phyloP scores from a whole-genome alignment of 2,888 invertebrate species.

The Lamproptera curius region DNA sequence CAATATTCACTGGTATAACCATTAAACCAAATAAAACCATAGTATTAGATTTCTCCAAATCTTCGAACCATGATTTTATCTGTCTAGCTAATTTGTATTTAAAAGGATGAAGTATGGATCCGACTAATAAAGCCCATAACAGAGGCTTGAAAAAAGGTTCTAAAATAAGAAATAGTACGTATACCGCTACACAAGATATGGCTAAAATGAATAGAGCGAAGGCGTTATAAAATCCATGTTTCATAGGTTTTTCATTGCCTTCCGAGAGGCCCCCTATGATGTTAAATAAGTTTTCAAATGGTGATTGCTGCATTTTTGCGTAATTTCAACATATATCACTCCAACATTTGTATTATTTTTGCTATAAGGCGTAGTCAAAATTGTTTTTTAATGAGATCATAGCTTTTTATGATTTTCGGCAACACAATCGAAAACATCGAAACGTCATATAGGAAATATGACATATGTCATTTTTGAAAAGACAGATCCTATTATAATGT shows the following conservation, averaged over 20 bases:
- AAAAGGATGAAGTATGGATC: slow-evolving; percentile 97
- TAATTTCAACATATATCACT: slow-evolving; percentile 7
- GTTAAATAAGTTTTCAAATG: slow-evolving; percentile 83
- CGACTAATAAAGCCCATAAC: slow-evolving; percentile 96
- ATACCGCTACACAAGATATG: slow-evolving; percentile 82
- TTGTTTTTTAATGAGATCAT: slow-evolving; percentile 25
- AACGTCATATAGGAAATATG: slow-evolving; percentile 4
- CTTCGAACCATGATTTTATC: slow-evolving; percentile 88
- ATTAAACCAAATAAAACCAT: slow-evolving; percentile 80
- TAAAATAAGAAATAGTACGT: slow-evolving; percentile 89
- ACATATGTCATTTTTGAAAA: too few species aligned
- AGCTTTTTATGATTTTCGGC: slow-evolving; percentile 23
- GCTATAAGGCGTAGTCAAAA: slow-evolving; percentile 29
- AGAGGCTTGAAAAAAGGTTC: slow-evolving; percentile 96
- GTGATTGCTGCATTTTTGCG: slow-evolving; percentile 69
- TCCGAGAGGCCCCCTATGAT: slow-evolving; percentile 83
- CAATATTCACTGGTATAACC: slow-evolving; percentile 85
- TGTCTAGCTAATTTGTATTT: slow-evolving; percentile 88
- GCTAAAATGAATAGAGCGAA: slow-evolving; percentile 87
- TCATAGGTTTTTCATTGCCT: slow-evolving; percentile 92
- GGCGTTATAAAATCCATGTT: slow-evolving; percentile 94
- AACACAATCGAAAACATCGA: slow-evolving; percentile 4
- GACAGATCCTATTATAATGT: too few species aligned
- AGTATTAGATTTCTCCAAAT: slow-evolving; percentile 81
- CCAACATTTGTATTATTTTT: slow-evolving; percentile 47